Evolutionary conservation across 2,797 vertebrate species (phyloP).

Genomic region (Onychomys arenicola): DNA sequence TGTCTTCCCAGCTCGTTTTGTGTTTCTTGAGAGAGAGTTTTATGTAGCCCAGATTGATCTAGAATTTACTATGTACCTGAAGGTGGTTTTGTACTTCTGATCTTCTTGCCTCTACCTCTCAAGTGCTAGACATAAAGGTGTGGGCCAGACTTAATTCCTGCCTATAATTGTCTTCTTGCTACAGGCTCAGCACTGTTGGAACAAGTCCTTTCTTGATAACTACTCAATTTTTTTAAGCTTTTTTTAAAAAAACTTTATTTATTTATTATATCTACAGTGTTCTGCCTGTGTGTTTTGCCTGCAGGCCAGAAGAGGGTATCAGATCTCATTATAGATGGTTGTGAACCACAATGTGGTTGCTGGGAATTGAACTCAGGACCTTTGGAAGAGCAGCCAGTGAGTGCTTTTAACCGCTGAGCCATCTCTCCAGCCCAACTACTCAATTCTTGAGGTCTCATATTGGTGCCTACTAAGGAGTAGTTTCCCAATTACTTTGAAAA

Average conservation of each 20-base stretch:
- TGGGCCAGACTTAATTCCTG: not conserved
- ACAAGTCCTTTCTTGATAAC: not conserved
- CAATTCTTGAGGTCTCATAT: not conserved
- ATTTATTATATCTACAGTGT: no score
- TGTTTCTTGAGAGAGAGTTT: not conserved
- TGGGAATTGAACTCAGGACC: no score
- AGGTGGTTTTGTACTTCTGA: not conserved
- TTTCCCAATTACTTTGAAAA: not conserved
- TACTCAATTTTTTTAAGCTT: not conserved
- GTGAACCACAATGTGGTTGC: no score
- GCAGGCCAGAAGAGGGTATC: no score
- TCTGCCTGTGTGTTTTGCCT: no score
- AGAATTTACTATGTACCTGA: not conserved
- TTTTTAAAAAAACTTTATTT: no score
- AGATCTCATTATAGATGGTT: no score
- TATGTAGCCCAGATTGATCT: not conserved
- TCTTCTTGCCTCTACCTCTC: not conserved
- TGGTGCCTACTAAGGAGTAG: not conserved
- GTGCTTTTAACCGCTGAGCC: no score
- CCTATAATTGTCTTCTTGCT: not conserved
- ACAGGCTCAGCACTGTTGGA: not conserved
- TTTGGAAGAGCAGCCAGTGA: no score
- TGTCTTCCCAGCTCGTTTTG: not conserved
- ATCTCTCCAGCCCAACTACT: no score
- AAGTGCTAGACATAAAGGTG: not conserved